Evolutionary conservation across 2,113 vertebrate genomes (phyloP), one percentile per base, ranked within the genome.

Genomic region (Anarrhichthys ocellatus): DNA sequence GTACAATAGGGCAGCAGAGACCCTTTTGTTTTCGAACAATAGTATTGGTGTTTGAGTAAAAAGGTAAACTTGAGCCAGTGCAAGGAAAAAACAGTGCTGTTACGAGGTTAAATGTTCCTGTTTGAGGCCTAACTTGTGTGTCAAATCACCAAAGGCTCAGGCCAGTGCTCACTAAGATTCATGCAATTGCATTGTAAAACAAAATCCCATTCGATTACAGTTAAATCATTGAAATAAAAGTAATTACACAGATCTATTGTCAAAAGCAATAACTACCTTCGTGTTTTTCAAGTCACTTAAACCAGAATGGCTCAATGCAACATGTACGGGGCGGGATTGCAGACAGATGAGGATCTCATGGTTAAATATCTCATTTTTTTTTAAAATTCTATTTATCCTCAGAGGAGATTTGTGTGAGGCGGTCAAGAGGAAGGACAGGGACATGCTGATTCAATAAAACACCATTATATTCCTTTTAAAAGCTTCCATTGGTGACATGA

Each of bases 371-470:
- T 82, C 69, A 70, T 88, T 88, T 93, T 32, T 90, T 83, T n/a
- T n/a, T n/a, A n/a, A n/a, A n/a, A 90, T 92, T 92, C 84, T 64
- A 79, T 84, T 94, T 88, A 81, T 72, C 66, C 66, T 86, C 94
- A 94, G 79, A 94, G 80, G 79, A 13, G 80, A 94, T 87, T 88
- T 87, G 83, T 87, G 83, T 44, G 76, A 80, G 68, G 85, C 79
- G 67, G 85, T 63, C 18, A 15, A 64, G 80, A 92, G 92, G 89
- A 93, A 92, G 87, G 84, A 89, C 85, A 88, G 44, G 71, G 83
- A 86, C 87, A 84, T 63, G 73, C 94, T 95, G 97, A 98, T 97
- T 95, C 94, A 98, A 98, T 98, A 97, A 97, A 96, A 94, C 92
- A 84, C 91, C 94, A 96, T 97, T 97, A 96, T 96, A 95, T 94